Percentiles rank a stretch among this genome's conserved stretches.
Conservation (phyloP, 2,888 invertebrate species). For the Liodrosophila aerea region DNA sequence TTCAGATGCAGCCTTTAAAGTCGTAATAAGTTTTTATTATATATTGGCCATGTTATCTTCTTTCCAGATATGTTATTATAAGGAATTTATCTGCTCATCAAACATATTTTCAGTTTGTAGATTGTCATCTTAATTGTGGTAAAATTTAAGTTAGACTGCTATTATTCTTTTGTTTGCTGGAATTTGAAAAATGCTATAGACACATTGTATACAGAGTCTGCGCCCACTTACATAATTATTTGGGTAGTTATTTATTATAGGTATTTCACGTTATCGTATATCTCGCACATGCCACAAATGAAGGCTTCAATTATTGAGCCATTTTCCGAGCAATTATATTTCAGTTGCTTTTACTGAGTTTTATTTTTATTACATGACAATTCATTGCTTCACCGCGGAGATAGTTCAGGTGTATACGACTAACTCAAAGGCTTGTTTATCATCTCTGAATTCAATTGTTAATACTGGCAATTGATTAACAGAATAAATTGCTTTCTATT, state of each 20-base stretch:
- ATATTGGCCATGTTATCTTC: too few species aligned
- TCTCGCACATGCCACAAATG: slow-evolving; percentile 20
- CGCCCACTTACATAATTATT: not conserved
- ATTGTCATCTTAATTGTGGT: too few species aligned
- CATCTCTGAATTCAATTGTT: too few species aligned
- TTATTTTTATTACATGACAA: slow-evolving; percentile 10
- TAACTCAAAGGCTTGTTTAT: too few species aligned
- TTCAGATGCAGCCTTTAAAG: too few species aligned
- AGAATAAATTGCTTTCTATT: slow-evolving; percentile 27
- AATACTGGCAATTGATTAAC: slow-evolving; percentile 40
- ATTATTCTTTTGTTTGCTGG: slow-evolving; percentile 2
- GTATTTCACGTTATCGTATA: not conserved
- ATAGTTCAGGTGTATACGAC: not conserved
- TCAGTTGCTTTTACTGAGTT: slow-evolving; percentile 8
- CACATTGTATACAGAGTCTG: too few species aligned
- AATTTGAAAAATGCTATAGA: too few species aligned
- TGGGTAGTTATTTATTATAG: not conserved
- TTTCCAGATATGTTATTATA: too few species aligned
- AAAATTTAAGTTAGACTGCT: too few species aligned
- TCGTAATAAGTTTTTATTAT: too few species aligned
- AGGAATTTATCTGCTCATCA: too few species aligned
- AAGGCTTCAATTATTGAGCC: slow-evolving; percentile 17
- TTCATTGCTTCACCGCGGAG: not conserved
- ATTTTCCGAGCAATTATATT: slow-evolving; percentile 24
- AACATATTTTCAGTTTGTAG: too few species aligned